These are phyloP conservation scores for Calyptommatus sinebrachiatus DNA, from an alignment of 2,113 vertebrate genomes.

Conservation along the genomic window DNA sequence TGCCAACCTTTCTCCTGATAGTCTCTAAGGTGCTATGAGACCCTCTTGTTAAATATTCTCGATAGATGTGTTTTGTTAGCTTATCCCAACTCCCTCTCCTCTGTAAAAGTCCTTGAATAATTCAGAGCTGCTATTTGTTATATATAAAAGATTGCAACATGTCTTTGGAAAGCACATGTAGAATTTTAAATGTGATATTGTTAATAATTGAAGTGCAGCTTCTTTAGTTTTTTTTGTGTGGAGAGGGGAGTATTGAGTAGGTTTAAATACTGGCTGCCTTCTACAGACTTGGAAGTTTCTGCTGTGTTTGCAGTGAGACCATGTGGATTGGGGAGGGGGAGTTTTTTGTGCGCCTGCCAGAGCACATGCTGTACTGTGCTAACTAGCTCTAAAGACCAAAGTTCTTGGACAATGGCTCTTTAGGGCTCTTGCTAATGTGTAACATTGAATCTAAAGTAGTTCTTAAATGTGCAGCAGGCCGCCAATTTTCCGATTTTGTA, in stretches of 20 bases:
- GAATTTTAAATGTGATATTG: neutral
- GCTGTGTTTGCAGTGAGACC: neutral
- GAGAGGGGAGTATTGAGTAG: no score
- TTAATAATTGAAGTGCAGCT: neutral
- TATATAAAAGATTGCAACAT: neutral
- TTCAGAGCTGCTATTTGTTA: neutral
- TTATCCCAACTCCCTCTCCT: neutral
- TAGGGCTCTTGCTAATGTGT: neutral
- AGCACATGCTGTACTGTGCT: slow-evolving; percentile 35
- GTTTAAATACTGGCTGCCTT: neutral
- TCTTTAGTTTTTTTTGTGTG: neutral
- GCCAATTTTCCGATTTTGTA: neutral
- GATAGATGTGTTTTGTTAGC: no score
- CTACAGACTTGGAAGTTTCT: neutral
- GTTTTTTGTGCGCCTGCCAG: slow-evolving; percentile 31
- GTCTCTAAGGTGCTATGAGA: no score
- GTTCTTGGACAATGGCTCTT: slow-evolving; percentile 4
- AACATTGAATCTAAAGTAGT: neutral
- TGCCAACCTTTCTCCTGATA: no score
- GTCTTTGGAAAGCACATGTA: neutral
- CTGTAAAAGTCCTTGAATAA: neutral
- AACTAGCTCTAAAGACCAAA: slow-evolving; percentile 21
- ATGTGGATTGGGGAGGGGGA: slow-evolving; percentile 1
- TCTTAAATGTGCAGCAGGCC: neutral
- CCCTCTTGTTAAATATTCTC: no score